These are phyloP conservation scores for Thinocorus orbignyianus DNA, from an alignment of 2,113 vertebrate species.

Conservation along the genomic window DNA sequence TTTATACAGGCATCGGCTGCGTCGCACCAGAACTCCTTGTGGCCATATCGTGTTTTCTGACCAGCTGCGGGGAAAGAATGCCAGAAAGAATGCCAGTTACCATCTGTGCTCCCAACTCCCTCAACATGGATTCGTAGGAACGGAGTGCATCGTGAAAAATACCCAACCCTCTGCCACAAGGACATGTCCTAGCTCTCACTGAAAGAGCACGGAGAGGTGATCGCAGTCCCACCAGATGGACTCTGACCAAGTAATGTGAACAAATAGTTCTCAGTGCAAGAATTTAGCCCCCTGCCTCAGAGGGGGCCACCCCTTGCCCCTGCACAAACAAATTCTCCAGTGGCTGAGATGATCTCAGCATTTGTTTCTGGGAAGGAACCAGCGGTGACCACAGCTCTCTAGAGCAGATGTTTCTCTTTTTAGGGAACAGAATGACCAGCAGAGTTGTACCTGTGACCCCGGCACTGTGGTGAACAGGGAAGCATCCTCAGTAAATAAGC, in stretches of 20 bases:
- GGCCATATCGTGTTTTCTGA: conserved; percentile 97
- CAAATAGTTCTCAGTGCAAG: background rate
- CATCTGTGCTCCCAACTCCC: background rate
- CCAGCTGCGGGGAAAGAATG: conserved; percentile 81
- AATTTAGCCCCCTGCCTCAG: background rate
- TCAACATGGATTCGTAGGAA: accelerated
- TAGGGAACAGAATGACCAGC: background rate
- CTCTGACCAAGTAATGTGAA: background rate
- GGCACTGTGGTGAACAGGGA: background rate
- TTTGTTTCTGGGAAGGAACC: background rate
- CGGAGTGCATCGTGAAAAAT: background rate
- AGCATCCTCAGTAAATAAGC: background rate
- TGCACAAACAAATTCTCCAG: background rate
- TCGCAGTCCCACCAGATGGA: background rate
- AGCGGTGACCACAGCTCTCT: background rate
- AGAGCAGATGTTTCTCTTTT: background rate
- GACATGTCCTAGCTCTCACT: background rate
- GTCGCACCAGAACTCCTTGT: conserved; percentile 95
- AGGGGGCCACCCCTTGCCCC: background rate
- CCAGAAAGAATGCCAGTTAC: conserved; percentile 37
- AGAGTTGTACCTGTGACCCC: background rate
- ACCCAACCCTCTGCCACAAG: background rate
- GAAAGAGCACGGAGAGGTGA: background rate
- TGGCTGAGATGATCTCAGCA: background rate
- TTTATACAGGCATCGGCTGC: conserved; percentile 94